Base-by-base conservation (phyloP, 2,888 invertebrate species). In the Spodoptera littoralis region DNA sequence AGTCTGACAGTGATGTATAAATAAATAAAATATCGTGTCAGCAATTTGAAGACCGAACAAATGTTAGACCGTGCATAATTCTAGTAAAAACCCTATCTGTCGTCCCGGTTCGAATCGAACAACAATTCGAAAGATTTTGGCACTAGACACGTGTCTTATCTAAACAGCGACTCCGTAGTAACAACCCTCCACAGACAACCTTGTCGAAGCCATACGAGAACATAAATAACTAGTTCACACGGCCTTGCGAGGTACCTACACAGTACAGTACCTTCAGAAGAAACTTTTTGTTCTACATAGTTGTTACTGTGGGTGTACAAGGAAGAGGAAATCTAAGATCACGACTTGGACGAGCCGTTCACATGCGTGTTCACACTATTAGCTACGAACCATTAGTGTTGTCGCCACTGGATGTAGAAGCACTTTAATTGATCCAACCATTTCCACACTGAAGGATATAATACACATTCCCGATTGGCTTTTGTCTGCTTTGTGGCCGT, bases 241-340 rank as follows among this genome's bases (percentile, higher is more conserved):
- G 80, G 64, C 70, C 74, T 57, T 64, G 36, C 13, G 42, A 30
- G 47, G 41, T 51, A 43, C n/a, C n/a, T 22, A 44, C 48, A 46
- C 9, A 60, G 59, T 50, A 60, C 67, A 67, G 73, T 75, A 73
- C 76, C 69, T 67, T 70, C 72, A 67, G 81, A 85, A 83, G 82
- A 80, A 84, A 80, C 79, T 88, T 88, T 88, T 87, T 88, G 84
- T 79, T 59, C 68, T 59, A 36, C 36, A 36, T 36, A 73, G 63
- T 76, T 73, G 55, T 52, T 18, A 48, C 43, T 30, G 60, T 70
- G 55, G 58, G 70, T 58, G 55, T 69, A 68, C 56, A 53, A 87
- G 90, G 89, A 88, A 89, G 83, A 86, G 89, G 89, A 89, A 90
- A 81, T 65, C 30, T n/a, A 64, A 74, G 87, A 87, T 85, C 88